Percentiles rank a stretch among this genome's conserved stretches.
These are phyloP conservation scores for Patella pellucida DNA, from an alignment of 2,888 invertebrate genomes.

Conservation along the genomic window DNA sequence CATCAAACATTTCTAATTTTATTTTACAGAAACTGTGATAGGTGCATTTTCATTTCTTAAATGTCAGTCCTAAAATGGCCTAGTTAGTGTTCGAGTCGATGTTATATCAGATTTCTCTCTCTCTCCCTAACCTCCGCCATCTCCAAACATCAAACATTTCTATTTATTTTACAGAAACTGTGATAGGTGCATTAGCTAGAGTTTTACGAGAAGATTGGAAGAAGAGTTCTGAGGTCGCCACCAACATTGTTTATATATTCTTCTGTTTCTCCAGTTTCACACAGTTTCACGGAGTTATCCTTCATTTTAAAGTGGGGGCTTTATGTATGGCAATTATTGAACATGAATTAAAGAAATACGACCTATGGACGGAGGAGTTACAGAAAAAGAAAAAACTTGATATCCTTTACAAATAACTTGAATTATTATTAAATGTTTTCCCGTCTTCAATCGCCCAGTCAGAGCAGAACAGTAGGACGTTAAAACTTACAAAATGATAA, in stretches of 20 bases:
- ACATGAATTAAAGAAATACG: slow-evolving; percentile 92
- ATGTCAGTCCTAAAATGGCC: background rate
- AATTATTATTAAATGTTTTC: too few species aligned
- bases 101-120: background rate
- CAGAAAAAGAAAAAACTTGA: slow-evolving; percentile 66
- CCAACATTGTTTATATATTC: slow-evolving; percentile 96
- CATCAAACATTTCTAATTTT: background rate
- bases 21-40: slow-evolving; percentile 81
- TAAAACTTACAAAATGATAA: too few species aligned
- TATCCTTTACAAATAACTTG: slow-evolving; percentile 52
- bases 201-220: slow-evolving; percentile 98
- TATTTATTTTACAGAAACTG: slow-evolving; percentile 76
- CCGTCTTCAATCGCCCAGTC: too few species aligned
- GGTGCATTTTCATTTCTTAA: slow-evolving; percentile 78
- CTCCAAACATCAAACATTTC: background rate
- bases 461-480: too few species aligned
- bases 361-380: slow-evolving; percentile 82
- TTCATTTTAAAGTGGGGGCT: slow-evolving; percentile 95
- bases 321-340: slow-evolving; percentile 97
- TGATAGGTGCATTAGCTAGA: slow-evolving; percentile 93
- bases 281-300: slow-evolving; percentile 93
- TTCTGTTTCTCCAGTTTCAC: slow-evolving; percentile 97
- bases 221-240: slow-evolving; percentile 93
- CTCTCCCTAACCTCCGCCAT: background rate
- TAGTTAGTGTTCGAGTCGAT: background rate